Evolutionary conservation across 2,888 invertebrate genomes (phyloP), one percentile per base, ranked within the genome.

Genomic region (Zaprionus obscuricornis): DNA sequence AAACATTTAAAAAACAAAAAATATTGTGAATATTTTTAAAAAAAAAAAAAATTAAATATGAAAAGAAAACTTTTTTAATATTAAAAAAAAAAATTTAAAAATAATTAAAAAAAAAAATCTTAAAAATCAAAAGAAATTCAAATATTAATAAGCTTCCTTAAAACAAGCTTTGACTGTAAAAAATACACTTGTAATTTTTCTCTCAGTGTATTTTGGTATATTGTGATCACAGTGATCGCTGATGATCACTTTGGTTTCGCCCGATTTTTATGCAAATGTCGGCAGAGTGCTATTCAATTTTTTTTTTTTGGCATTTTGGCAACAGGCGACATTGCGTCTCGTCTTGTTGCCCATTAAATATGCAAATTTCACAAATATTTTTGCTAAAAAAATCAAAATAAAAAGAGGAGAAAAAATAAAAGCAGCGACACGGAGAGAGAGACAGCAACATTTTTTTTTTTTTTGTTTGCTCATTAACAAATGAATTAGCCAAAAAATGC

Each of bases 321-420:
- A 16, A 17, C 57, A 69, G 81, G 81, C 81, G 81, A 83, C 81
- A 82, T 69, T 83, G 62, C 83, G 81, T 82, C 81, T 82, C 81
- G 81, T 58, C 74, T 58, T 63, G 64, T 79, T 73, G 70, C 60
- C 66, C 64, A 85, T 85, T 78, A 79, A 73, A 78, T 73, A 85
- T 85, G 78, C 74, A 74, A 78, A 84, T 78, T 75, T 68, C 5
- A 27, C 14, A 73, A 72, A 67, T 66, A 69, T 66, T 66, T 54
- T 42, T 37, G 50, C 42, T 16, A 39, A 56, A 50, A 34, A 42
- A 20, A 37, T n/a, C n/a, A 50, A 40, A 63, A 11, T 17, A 4
- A 40, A 40, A 8, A 3, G 0, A 58, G 8, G 22, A 42, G 40
- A 33, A 14, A 39, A 7, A 33, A n/a, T n/a, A 20, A 24, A 39